These are phyloP conservation scores for Scalopus aquaticus DNA, from an alignment of 2,113 vertebrate species.

Conservation along the genomic window DNA sequence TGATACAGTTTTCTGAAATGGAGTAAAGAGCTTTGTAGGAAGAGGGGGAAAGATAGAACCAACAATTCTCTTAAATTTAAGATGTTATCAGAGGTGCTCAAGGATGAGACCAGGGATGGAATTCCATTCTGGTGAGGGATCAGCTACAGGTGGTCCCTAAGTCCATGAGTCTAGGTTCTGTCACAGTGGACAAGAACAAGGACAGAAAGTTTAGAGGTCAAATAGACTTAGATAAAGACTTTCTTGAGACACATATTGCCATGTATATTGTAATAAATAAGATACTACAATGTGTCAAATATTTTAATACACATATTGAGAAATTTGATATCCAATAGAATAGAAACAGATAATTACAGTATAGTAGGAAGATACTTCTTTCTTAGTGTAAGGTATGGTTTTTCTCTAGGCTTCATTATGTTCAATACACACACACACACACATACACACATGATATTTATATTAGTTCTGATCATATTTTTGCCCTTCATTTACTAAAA, in stretches of 20 bases:
- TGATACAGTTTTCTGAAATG: not conserved
- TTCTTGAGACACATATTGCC: not conserved
- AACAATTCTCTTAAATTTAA: not conserved
- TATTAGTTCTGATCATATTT: not conserved
- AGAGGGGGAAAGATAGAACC: not conserved
- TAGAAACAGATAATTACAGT: not conserved
- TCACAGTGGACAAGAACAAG: not conserved
- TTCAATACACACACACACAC: too few species aligned
- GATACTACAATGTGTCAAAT: not conserved
- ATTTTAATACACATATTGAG: not conserved
- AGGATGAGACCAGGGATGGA: not conserved
- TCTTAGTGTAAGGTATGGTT: not conserved
- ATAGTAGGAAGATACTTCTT: not conserved
- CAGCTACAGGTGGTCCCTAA: not conserved
- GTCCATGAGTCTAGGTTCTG: not conserved
- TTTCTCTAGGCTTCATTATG: not conserved
- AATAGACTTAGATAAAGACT: not conserved
- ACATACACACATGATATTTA: not conserved
- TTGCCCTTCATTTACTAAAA: not conserved
- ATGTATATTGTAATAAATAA: not conserved
- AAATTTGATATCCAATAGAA: not conserved
- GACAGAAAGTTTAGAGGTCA: not conserved
- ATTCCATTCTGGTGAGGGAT: not conserved
- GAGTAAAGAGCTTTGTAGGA: not conserved
- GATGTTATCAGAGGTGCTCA: not conserved